phyloP scores from a whole-genome alignment of 2,888 invertebrate species.

The Zaprionus lineosus region DNA sequence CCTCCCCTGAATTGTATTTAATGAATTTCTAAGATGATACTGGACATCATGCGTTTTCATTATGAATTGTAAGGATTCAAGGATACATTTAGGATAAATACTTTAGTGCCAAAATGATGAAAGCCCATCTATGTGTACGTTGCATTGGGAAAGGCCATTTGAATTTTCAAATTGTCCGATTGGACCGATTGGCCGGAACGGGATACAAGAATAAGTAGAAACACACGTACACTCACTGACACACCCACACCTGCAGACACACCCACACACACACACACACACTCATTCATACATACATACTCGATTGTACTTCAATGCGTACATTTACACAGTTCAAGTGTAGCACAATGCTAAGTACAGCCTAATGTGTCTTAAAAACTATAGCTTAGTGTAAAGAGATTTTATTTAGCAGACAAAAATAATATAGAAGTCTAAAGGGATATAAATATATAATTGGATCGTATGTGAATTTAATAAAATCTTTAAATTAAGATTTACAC shows the following conservation, averaged over 20 bases:
- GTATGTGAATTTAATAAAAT: conserved; percentile 45
- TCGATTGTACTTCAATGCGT: too few relatives aligned
- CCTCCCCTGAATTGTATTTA: too few relatives aligned
- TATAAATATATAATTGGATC: conserved; percentile 16
- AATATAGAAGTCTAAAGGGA: not conserved
- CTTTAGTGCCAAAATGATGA: conserved; percentile 48
- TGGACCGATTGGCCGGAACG: conserved; percentile 14
- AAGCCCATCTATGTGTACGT: conserved; percentile 54
- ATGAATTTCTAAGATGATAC: too few relatives aligned
- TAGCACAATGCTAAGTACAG: conserved; percentile 79
- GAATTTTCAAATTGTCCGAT: not conserved
- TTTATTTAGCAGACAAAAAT: conserved; percentile 52
- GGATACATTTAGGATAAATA: conserved; percentile 30
- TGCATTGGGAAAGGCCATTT: conserved; percentile 39
- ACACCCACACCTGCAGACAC: too few relatives aligned
- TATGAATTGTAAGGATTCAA: too few relatives aligned
- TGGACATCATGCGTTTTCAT: too few relatives aligned
- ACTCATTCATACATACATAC: conserved; percentile 21
- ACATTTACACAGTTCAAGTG: conserved; percentile 39
- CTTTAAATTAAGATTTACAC: conserved; percentile 55
- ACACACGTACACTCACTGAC: too few relatives aligned
- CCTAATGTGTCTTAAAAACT: conserved; percentile 83
- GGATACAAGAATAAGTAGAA: too few relatives aligned
- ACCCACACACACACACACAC: too few relatives aligned
- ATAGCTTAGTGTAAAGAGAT: conserved; percentile 78